phyloP scores from a whole-genome alignment of 2,797 vertebrate species.

The Eulemur mongoz region DNA sequence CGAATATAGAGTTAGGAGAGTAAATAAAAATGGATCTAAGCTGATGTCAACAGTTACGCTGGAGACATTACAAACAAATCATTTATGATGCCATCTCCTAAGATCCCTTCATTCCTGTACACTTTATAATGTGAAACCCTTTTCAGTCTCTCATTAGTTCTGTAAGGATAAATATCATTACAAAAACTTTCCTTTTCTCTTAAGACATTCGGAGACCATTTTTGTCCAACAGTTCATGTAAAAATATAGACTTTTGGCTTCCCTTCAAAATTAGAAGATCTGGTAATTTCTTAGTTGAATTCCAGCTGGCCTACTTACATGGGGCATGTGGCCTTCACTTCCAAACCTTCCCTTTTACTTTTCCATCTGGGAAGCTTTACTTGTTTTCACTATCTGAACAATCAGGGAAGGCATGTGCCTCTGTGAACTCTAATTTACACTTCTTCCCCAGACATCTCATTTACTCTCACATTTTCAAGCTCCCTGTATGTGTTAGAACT shows the following conservation, averaged over 20 bases:
- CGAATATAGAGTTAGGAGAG: neutral
- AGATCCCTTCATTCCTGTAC: neutral
- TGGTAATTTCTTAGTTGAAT: neutral
- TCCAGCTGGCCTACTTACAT: neutral
- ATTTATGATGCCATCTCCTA: neutral
- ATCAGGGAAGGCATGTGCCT: neutral
- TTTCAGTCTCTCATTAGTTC: neutral
- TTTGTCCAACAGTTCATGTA: neutral
- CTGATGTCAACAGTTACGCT: neutral
- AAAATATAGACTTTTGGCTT: neutral
- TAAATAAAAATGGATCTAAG: neutral
- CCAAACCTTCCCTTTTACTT: neutral
- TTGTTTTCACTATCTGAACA: neutral
- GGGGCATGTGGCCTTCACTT: neutral
- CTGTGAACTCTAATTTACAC: neutral
- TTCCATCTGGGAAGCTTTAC: neutral
- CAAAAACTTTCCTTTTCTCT: neutral
- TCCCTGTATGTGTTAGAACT: neutral
- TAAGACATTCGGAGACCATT: neutral
- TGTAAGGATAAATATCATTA: neutral
- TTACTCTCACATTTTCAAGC: neutral
- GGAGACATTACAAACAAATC: neutral
- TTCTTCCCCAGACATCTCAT: neutral
- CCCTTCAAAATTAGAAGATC: neutral
- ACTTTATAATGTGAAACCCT: neutral